Conservation (phyloP, 2,888 invertebrate species). For the Proisotoma minuta region DNA sequence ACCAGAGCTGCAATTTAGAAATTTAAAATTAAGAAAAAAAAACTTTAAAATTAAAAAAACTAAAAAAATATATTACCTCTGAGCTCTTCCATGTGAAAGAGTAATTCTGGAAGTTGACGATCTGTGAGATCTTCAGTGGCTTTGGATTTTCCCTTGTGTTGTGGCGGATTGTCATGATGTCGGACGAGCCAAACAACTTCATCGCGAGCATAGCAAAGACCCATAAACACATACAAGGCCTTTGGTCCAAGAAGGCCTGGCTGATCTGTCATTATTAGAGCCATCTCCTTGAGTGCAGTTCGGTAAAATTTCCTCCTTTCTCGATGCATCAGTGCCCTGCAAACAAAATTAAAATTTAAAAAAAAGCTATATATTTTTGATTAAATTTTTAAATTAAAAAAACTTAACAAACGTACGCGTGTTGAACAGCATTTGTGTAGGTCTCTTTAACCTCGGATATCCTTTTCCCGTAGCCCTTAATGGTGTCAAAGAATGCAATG, state of each 20-base stretch:
- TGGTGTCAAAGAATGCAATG: constrained; percentile 84
- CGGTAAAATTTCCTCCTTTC: constrained; percentile 94
- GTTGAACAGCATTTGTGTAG: constrained; percentile 81
- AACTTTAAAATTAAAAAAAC: constrained; percentile 8
- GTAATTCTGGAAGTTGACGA: constrained; percentile 88
- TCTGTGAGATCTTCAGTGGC: constrained; percentile 90
- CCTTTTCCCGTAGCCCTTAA: constrained; percentile 89
- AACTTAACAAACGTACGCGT: constrained; percentile 59
- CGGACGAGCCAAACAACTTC: constrained; percentile 95
- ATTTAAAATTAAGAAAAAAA: too few relatives aligned
- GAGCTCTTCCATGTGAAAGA: constrained; percentile 97
- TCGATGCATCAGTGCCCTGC: constrained; percentile 75
- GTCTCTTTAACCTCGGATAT: constrained; percentile 95
- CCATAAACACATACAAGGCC: constrained; percentile 92
- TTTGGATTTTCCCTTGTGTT: constrained; percentile 66
- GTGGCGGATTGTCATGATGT: constrained; percentile 92
- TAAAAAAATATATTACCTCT: constrained; percentile 68
- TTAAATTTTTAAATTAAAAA: neutral
- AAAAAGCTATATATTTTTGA: neutral
- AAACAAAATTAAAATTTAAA: too few relatives aligned
- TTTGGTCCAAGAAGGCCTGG: constrained; percentile 97
- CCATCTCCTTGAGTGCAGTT: constrained; percentile 89
- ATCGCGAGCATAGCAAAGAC: constrained; percentile 89
- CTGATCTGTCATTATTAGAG: constrained; percentile 92
- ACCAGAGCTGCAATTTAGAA: constrained; percentile 61